A percentile compares a stretch with the other conserved stretches of the same genome.
phyloP scores from a whole-genome alignment of 2,888 invertebrate genomes.

The Agrochola lychnidis region DNA sequence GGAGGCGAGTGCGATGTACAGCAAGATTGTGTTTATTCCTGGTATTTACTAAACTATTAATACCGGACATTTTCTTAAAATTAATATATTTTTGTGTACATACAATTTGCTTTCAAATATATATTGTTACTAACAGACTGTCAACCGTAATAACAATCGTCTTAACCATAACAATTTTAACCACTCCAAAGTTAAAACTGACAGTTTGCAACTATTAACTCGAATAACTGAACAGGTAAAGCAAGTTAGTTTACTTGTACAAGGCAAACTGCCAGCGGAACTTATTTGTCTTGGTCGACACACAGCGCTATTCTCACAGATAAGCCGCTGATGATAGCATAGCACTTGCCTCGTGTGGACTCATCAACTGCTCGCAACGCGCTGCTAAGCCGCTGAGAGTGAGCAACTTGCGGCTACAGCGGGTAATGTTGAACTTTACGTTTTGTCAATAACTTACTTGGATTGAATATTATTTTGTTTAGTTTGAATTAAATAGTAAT shows the following conservation, averaged over 20 bases:
- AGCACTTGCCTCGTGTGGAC: background rate
- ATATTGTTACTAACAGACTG: no score
- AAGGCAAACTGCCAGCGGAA: slow-evolving; percentile 17
- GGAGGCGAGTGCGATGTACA: no score
- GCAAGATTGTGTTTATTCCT: no score
- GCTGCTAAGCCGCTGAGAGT: slow-evolving; percentile 6
- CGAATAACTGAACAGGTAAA: background rate
- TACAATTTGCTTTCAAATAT: no score
- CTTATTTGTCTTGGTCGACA: slow-evolving; percentile 8
- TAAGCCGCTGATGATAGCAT: no score
- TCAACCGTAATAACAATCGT: background rate
- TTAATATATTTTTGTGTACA: no score
- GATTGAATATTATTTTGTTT: background rate
- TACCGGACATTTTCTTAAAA: no score
- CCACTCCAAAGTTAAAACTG: background rate
- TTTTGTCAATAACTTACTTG: background rate
- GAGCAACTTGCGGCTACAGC: background rate
- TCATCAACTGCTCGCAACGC: background rate
- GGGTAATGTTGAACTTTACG: background rate
- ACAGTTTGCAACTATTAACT: background rate
- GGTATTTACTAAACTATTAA: no score
- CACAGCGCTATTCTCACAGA: background rate
- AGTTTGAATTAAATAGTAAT: background rate
- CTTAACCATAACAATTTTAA: background rate
- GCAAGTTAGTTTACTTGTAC: background rate